Percentiles rank a stretch among this genome's conserved stretches.
These are phyloP conservation scores for Ceuthmochares aereus DNA, from an alignment of 2,113 vertebrate species.

Conservation along the genomic window DNA sequence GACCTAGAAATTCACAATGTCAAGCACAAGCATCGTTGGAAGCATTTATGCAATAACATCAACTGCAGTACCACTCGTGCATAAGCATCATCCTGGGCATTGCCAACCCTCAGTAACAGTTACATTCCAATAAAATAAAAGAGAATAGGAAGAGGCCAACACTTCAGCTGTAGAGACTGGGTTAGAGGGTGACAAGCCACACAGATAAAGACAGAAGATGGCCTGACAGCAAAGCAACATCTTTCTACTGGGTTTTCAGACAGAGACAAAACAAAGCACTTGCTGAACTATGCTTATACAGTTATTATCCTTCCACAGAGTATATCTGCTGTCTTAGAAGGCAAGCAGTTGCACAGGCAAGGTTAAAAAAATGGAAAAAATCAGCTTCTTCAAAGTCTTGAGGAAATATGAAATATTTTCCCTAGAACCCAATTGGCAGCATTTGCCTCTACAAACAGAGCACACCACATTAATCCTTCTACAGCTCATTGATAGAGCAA, in stretches of 20 bases:
- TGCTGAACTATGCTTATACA: background rate
- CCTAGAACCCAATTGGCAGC: background rate
- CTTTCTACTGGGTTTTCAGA: background rate
- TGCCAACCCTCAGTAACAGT: background rate
- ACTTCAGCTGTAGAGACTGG: background rate
- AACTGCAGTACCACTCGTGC: background rate
- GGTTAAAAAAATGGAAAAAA: background rate
- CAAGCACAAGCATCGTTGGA: background rate
- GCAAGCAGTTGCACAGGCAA: background rate
- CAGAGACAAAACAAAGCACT: background rate
- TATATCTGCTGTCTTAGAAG: background rate
- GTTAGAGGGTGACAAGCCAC: background rate
- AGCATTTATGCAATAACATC: background rate
- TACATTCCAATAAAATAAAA: background rate
- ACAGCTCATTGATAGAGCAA: background rate
- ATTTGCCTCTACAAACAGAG: background rate
- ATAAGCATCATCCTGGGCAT: background rate
- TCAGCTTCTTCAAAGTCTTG: background rate
- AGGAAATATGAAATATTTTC: background rate
- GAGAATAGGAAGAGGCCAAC: background rate
- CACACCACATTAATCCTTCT: accelerated
- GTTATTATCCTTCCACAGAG: background rate
- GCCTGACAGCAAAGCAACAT: background rate
- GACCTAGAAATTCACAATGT: background rate
- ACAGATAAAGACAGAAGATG: background rate